These are phyloP conservation scores for Trimorus sp. DNA, from an alignment of 2,888 invertebrate species.

Conservation along the genomic window DNA sequence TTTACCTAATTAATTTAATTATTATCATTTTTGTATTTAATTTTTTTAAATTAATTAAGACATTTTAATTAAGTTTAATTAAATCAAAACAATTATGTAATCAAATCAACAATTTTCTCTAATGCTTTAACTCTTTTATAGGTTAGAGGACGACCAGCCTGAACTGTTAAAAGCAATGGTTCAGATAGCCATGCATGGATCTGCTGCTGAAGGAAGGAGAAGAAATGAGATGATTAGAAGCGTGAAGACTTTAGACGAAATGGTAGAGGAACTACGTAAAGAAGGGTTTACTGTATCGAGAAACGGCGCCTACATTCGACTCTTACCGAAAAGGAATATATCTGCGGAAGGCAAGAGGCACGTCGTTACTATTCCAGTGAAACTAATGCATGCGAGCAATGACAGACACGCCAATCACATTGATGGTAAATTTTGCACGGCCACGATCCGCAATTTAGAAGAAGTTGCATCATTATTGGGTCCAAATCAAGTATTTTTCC, in stretches of 20 bases:
- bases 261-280: conserved; percentile 58
- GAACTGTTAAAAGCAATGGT: conserved; percentile 71
- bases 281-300: conserved; percentile 64
- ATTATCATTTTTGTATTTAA: too few relatives aligned
- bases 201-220: conserved; percentile 71
- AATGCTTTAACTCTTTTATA: conserved; percentile 42
- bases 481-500: conserved; percentile 64
- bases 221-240: conserved; percentile 68
- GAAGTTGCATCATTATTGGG: conserved; percentile 69
- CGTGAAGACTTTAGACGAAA: conserved; percentile 65
- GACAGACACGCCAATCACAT: conserved; percentile 66
- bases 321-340: conserved; percentile 67
- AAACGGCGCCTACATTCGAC: conserved; percentile 69
- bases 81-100: too few relatives aligned
- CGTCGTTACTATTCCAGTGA: conserved; percentile 74
- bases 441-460: conserved; percentile 70
- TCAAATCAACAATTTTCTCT: too few relatives aligned
- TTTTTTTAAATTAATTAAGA: too few relatives aligned
- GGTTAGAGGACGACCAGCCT: conserved; percentile 72
- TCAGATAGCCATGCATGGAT: conserved; percentile 73
- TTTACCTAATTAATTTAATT: too few relatives aligned
- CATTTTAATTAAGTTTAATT: too few relatives aligned
- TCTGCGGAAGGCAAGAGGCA: conserved; percentile 72
- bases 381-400: conserved; percentile 49
- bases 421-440: conserved; percentile 68